phyloP scores from a whole-genome alignment of 2,888 invertebrate species.

The Thelaira solivaga region DNA sequence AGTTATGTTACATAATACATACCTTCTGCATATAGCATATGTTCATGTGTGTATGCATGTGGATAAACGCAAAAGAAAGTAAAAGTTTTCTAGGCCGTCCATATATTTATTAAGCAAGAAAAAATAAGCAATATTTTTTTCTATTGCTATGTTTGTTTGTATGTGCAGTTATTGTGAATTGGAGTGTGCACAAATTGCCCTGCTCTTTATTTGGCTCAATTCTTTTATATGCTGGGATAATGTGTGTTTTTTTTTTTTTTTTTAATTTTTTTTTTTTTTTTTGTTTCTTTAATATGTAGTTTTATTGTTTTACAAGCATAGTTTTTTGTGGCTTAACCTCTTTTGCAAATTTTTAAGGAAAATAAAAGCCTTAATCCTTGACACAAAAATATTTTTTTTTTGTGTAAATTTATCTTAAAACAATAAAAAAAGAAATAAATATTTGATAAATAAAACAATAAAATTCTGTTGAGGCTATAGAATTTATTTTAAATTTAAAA shows the following conservation, averaged over 20 bases:
- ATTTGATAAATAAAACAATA: not conserved
- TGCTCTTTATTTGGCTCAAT: slow-evolving; percentile 22
- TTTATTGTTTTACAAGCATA: slow-evolving; percentile 23
- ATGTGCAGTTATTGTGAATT: slow-evolving; percentile 44
- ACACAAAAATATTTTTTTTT: slow-evolving; percentile 29
- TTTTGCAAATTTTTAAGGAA: slow-evolving; percentile 10
- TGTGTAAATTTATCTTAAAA: slow-evolving; percentile 5
- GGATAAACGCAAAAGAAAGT: slow-evolving; percentile 23
- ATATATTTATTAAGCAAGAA: too few relatives aligned
- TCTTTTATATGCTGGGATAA: slow-evolving; percentile 25
- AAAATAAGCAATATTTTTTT: not conserved
- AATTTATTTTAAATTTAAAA: too few relatives aligned
- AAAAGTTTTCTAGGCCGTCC: slow-evolving; percentile 26
- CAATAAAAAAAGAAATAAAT: not conserved
- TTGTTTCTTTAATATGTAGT: slow-evolving; percentile 30
- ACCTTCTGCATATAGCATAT: too few relatives aligned
- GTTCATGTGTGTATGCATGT: too few relatives aligned
- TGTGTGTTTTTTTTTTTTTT: slow-evolving; percentile 10
- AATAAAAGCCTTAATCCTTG: slow-evolving; percentile 50
- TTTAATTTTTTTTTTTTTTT: slow-evolving; percentile 39
- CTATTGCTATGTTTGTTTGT: slow-evolving; percentile 10
- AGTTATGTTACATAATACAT: too few relatives aligned
- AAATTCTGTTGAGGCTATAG: too few relatives aligned
- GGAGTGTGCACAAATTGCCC: slow-evolving; percentile 26
- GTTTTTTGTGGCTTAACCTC: not conserved